Evolutionary conservation across 2,888 invertebrate species (phyloP).

Genomic region (Pyrochroa serraticornis): DNA sequence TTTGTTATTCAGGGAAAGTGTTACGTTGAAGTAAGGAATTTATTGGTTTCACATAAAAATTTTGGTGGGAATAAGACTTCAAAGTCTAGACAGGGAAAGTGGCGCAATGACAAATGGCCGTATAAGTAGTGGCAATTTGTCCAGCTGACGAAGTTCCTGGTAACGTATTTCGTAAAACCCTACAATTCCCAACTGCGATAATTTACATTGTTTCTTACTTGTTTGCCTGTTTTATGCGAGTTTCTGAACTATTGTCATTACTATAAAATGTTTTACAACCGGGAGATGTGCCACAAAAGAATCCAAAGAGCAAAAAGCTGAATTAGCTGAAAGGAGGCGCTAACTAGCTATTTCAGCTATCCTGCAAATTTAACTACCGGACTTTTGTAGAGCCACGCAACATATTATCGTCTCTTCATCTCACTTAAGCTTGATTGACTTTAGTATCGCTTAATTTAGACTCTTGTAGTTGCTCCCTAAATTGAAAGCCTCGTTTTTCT

Average conservation of each 20-base stretch:
- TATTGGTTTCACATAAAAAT: neutral
- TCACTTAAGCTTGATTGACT: too few species aligned
- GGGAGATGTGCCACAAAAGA: constrained; percentile 17
- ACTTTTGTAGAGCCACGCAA: too few species aligned
- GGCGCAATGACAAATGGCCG: constrained; percentile 28
- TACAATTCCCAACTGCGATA: constrained; percentile 29
- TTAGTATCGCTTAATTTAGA: too few species aligned
- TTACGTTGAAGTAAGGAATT: neutral
- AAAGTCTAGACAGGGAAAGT: constrained; percentile 26
- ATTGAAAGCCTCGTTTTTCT: too few species aligned
- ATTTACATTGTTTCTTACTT: constrained; percentile 32
- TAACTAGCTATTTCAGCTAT: too few species aligned
- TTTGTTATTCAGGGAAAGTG: neutral
- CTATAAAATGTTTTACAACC: constrained; percentile 23
- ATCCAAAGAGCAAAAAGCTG: neutral
- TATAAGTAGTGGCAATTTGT: constrained; percentile 30
- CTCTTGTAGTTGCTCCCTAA: too few species aligned
- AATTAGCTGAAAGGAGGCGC: neutral
- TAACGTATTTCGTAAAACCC: constrained; percentile 26
- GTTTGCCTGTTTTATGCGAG: constrained; percentile 24
- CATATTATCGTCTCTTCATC: too few species aligned
- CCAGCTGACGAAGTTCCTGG: constrained; percentile 23
- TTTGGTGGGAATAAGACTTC: constrained; percentile 15
- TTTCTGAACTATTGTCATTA: constrained; percentile 23
- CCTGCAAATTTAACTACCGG: too few species aligned